These are phyloP conservation scores for Pantala flavescens DNA, from an alignment of 1,140 invertebrate genomes.

Conservation along the genomic window DNA sequence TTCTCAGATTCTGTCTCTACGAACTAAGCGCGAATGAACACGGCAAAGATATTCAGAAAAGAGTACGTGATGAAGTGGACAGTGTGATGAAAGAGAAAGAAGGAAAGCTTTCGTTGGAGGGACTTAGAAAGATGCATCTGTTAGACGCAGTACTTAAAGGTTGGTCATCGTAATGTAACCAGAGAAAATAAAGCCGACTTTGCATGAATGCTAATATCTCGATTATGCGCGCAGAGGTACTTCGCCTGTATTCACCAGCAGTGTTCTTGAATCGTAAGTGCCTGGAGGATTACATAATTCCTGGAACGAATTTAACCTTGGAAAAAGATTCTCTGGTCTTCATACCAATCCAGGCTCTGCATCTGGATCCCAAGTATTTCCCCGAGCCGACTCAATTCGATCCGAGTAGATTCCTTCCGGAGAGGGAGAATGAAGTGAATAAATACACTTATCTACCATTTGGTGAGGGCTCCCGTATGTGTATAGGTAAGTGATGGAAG, in stretches of 20 bases:
- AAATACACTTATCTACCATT: slow-evolving; percentile 16
- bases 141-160: slow-evolving; percentile 31
- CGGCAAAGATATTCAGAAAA: slow-evolving; percentile 30
- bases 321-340: slow-evolving; percentile 1
- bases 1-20: slow-evolving; percentile 30
- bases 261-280: not conserved
- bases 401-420: slow-evolving; percentile 14
- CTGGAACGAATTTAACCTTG: not conserved
- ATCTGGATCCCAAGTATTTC: slow-evolving; percentile 17
- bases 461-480: slow-evolving; percentile 16
- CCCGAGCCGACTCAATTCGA: slow-evolving; percentile 18
- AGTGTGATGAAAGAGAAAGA: slow-evolving; percentile 23
- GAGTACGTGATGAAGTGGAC: slow-evolving; percentile 35
- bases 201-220: no score
- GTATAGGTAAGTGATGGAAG: slow-evolving; percentile 13
- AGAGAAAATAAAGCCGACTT: no score
- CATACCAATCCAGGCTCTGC: slow-evolving; percentile 12
- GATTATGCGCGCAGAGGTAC: not conserved
- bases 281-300: not conserved
- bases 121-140: slow-evolving; percentile 34
- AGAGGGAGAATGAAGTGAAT: slow-evolving; percentile 22
- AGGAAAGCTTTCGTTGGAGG: slow-evolving; percentile 32
- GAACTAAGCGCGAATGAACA: slow-evolving; percentile 35
- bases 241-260: not conserved
- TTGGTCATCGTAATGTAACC: slow-evolving; percentile 12